Evolutionary conservation across 2,888 invertebrate genomes (phyloP).

Genomic region (Drosophila eohydei): DNA sequence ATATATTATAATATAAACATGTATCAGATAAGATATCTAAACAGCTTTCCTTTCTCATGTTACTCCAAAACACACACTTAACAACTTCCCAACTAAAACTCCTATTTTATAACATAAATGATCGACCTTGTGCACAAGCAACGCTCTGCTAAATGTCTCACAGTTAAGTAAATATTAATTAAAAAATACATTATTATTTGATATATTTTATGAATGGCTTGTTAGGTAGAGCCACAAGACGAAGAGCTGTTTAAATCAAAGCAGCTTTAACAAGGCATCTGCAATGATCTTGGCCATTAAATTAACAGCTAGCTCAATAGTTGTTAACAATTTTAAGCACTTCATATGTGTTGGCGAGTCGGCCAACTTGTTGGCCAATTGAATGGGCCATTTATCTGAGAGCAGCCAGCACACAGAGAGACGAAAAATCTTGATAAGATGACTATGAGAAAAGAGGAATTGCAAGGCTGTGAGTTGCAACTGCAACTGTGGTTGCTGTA

Average conservation of each 20-base stretch:
- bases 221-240: no score
- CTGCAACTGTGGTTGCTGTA: not conserved
- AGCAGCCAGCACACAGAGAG: conserved; percentile 11
- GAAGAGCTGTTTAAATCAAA: conserved; percentile 3
- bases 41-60: no score
- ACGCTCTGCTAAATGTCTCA: not conserved
- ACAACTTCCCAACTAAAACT: no score
- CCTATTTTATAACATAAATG: no score
- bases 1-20: no score
- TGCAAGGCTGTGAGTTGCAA: conserved; percentile 12
- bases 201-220: not conserved
- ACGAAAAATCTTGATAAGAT: conserved; percentile 46
- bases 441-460: conserved; percentile 47
- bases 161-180: not conserved
- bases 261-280: not conserved
- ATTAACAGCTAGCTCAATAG: conserved; percentile 8
- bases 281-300: conserved; percentile 6
- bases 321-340: conserved; percentile 29
- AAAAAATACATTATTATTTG: not conserved
- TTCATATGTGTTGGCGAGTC: conserved; percentile 7
- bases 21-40: no score
- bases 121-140: not conserved
- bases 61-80: no score
- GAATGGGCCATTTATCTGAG: conserved; percentile 37
- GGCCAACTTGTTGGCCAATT: conserved; percentile 9